Evolutionary conservation across 2,113 vertebrate genomes (phyloP), one percentile per base, ranked within the genome.

Genomic region (Ochotona curzoniae): DNA sequence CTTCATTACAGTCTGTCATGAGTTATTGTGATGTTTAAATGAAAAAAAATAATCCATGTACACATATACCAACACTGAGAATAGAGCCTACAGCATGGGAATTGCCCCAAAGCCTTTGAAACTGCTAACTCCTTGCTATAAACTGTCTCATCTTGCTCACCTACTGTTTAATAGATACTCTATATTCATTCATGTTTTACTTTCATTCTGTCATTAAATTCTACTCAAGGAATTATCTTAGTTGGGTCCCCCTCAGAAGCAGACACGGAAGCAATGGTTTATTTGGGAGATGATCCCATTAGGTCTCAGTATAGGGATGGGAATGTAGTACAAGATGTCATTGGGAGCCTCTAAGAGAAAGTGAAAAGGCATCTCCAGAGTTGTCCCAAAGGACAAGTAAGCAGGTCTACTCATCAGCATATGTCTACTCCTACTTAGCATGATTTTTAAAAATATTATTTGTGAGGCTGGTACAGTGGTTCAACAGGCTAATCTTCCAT

Each of bases 131-230:
- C 21, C 47, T 63, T 30, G 12, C 70, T 69, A 26, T 26, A 67
- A 38, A 5, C 20, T 25, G 9, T 69, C 25, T 18, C 13, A 0
- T 4, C 10, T 6, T 30, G 1, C 28, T 75, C 18, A 6, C 15
- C 20, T 70, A 57, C 71, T 88, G 51, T 79, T 71, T 80, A 35
- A 61, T 15, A n/a, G n/a, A 21, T 49, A 63, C 4, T 54, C 47
- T 26, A 60, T 4, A 25, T 8, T 76, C 2, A 11, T 8, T 44
- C 54, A 57, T 57, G 18, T 32, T 61, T 71, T 51, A 51, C 47
- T 35, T 10, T 38, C 71, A 14, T 78, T 74, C 82, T 60, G n/a
- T 91, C 88, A 91, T 91, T 91, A 93, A 30, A 94, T 74, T 51
- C 71, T 75, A 60, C 47, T 35, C 70, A 70, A 61, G 74, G 54